Conservation (phyloP, 2,113 vertebrate species). For the Anguilla japonica region DNA sequence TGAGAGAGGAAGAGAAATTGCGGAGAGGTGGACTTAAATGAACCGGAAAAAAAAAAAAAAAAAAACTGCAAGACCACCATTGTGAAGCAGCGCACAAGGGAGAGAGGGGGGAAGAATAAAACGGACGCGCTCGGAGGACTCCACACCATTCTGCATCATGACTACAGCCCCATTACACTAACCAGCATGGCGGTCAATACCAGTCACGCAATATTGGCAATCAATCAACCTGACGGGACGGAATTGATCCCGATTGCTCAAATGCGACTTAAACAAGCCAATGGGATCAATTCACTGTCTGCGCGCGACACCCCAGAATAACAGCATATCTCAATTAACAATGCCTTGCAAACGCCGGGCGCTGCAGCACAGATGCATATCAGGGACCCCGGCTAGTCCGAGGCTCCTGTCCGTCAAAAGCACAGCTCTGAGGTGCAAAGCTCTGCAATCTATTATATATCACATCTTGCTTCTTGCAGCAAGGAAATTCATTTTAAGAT, state of each 20-base stretch:
- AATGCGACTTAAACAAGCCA: constrained; percentile 45
- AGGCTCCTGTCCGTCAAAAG: neutral
- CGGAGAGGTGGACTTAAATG: neutral
- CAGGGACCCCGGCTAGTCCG: neutral
- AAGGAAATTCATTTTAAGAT: no score
- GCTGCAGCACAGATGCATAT: neutral
- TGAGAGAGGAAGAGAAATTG: neutral
- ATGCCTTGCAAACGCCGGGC: neutral
- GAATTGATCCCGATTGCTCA: constrained; percentile 62
- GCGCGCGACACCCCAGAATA: constrained; percentile 34
- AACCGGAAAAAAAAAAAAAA: neutral
- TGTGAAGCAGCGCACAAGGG: neutral
- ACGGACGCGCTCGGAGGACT: neutral
- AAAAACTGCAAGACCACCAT: neutral
- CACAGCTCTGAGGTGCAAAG: neutral
- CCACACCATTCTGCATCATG: constrained; percentile 33
- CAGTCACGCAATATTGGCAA: constrained; percentile 51
- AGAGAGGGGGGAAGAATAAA: no score
- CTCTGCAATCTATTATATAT: neutral
- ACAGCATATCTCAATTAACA: constrained; percentile 47
- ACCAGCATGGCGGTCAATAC: constrained; percentile 58
- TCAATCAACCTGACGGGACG: constrained; percentile 64
- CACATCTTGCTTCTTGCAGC: neutral
- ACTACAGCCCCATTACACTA: constrained; percentile 45
- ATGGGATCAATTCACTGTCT: constrained; percentile 41